Base-by-base conservation (phyloP, 64 coral and sea anemone species). In the Montipora capricornis region DNA sequence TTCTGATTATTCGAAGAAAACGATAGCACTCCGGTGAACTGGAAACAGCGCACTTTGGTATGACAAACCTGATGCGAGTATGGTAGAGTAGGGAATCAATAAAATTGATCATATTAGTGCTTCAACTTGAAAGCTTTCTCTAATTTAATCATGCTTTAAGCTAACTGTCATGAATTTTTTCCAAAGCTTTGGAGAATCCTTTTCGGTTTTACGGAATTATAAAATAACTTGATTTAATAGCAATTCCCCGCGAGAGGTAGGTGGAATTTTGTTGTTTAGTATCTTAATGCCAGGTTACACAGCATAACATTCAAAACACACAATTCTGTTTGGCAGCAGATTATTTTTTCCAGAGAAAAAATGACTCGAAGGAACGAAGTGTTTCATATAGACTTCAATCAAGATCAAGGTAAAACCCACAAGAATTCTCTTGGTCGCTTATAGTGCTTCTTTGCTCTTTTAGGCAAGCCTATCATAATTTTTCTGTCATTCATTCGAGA, bases 331-430 rank as follows among this genome's bases (percentile, higher is more conserved):
- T 12, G 70, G 48, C 4, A 6, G 51, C 14, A 10, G 3, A 55
- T 0, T 88, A 12, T 89, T 64, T 3, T 11, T 64, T 60, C 13
- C 10, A 47, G 8, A 1, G 12, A 2, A 9, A 79, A 59, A 44
- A 78, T 89, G 73, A 59, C 87, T 1, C 73, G 73, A 47, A 47
- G 76, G 48, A 89, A 77, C 44, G 87, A 79, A 3, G 74, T 89
- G 70, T 79, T 89, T 44, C 87, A 89, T 77, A 71, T 89, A 76
- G 87, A 76, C 61, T 89, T 89, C 74, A 89, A 89, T 50, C 87
- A 89, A 79, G 87, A 89, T 58, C 87, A 89, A 89, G 87, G 87
- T 89, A 77, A 60, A 59, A 11, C 16, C 17, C 10, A 19, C 45
- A 37, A 68, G 20, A 8, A 37, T 37, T 37, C 37, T 37, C 37